Evolutionary conservation across 2,113 vertebrate genomes (phyloP).

Genomic region (Notothenia rossii): DNA sequence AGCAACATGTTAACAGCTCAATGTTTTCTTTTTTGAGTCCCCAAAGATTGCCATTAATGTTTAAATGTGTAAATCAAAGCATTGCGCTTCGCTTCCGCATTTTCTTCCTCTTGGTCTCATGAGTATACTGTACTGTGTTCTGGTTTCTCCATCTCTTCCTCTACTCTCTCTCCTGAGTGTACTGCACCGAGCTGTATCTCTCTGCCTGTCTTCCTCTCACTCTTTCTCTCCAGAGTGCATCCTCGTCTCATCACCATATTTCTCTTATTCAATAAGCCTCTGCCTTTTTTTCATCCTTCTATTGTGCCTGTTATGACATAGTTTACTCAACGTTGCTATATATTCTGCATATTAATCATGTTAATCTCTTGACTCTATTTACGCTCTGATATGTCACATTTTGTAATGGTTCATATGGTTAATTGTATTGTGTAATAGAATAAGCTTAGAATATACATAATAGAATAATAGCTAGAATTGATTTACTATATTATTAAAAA

Average conservation of each 20-base stretch:
- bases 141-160: constrained; percentile 11
- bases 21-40: not conserved
- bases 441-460: no score
- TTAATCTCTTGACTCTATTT: constrained; percentile 38
- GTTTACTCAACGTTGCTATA: constrained; percentile 1
- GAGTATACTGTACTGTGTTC: constrained; percentile 14
- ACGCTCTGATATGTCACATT: not conserved
- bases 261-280: constrained; percentile 7
- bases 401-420: no score
- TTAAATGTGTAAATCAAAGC: constrained; percentile 61
- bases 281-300: not conserved
- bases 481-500: no score
- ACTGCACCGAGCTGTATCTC: not conserved
- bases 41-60: constrained; percentile 45
- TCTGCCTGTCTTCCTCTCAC: not conserved
- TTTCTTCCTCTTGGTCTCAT: constrained; percentile 26
- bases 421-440: not conserved
- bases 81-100: constrained; percentile 5
- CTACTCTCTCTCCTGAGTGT: constrained; percentile 19
- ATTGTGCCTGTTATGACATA: not conserved
- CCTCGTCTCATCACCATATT: not conserved
- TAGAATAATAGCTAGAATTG: no score
- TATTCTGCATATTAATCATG: constrained; percentile 18
- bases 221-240: constrained; percentile 3
- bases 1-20: constrained; percentile 46